phyloP scores from a whole-genome alignment of 2,888 invertebrate genomes.

The Napeogenes inachia region DNA sequence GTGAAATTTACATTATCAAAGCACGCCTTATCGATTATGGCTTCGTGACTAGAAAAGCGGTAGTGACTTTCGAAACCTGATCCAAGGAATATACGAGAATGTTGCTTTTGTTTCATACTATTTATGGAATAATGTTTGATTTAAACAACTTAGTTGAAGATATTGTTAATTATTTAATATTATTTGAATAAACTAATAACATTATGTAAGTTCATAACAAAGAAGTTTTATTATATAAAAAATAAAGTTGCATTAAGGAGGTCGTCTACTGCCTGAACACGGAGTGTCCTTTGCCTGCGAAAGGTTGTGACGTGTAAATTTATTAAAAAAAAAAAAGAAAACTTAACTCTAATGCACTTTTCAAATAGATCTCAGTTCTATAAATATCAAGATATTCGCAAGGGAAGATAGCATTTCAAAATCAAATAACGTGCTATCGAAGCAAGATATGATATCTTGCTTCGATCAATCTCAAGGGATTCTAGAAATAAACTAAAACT shows the following conservation, averaged over 20 bases:
- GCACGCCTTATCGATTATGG: conserved; percentile 15
- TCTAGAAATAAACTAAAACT: not conserved
- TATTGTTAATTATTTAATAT: too few relatives aligned
- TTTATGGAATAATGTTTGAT: too few relatives aligned
- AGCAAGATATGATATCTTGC: conserved; percentile 6
- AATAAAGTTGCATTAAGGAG: too few relatives aligned
- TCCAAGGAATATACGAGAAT: conserved; percentile 30
- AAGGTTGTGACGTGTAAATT: too few relatives aligned
- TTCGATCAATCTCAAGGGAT: conserved; percentile 6
- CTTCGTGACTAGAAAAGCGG: conserved; percentile 46
- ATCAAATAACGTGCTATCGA: conserved; percentile 13
- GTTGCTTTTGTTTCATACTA: conserved; percentile 6
- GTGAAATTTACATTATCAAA: not conserved
- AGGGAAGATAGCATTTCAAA: conserved; percentile 22
- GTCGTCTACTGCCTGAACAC: too few relatives aligned
- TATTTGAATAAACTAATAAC: too few relatives aligned
- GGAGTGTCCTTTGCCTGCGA: too few relatives aligned
- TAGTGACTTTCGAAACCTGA: conserved; percentile 67
- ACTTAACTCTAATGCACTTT: not conserved
- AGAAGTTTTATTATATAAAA: not conserved
- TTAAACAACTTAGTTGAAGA: too few relatives aligned
- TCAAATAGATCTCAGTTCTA: conserved; percentile 13
- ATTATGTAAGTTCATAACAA: too few relatives aligned
- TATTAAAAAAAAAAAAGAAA: too few relatives aligned
- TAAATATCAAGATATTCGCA: conserved; percentile 22